Evolutionary conservation across 2,113 vertebrate genomes (phyloP).

Genomic region (Muntiacus reevesi): DNA sequence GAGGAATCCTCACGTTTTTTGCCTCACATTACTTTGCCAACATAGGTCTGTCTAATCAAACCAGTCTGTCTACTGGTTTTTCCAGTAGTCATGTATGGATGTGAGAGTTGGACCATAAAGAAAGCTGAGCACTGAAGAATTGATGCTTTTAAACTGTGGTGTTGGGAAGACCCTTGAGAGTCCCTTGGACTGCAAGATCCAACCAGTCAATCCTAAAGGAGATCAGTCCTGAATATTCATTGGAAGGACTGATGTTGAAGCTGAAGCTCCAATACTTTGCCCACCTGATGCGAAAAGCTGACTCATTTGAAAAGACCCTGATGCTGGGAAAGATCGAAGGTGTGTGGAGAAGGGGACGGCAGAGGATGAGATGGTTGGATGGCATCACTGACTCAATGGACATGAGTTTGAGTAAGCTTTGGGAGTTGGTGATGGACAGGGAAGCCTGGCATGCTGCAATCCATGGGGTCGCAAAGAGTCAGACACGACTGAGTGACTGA

Average conservation of each 20-base stretch:
- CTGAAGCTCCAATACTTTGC: background rate
- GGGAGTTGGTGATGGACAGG: background rate
- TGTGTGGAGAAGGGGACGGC: background rate
- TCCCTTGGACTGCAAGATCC: background rate
- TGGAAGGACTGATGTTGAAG: background rate
- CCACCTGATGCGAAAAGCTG: background rate
- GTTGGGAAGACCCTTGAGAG: background rate
- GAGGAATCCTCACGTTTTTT: background rate
- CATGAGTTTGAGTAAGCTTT: background rate
- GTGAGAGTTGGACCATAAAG: background rate
- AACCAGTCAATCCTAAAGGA: background rate
- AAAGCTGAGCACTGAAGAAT: background rate
- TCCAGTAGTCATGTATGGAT: background rate
- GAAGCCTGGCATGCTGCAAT: background rate
- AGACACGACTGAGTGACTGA: background rate
- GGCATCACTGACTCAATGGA: background rate
- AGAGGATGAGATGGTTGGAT: background rate
- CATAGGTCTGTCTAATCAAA: background rate
- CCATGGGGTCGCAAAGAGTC: background rate
- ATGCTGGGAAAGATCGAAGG: background rate
- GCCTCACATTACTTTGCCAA: background rate
- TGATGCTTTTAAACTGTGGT: background rate
- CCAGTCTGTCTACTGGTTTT: background rate
- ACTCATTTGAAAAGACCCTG: background rate
- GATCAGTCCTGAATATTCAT: background rate